Conservation (phyloP, 2,797 vertebrate species). For the Leptatherina wallacei region DNA sequence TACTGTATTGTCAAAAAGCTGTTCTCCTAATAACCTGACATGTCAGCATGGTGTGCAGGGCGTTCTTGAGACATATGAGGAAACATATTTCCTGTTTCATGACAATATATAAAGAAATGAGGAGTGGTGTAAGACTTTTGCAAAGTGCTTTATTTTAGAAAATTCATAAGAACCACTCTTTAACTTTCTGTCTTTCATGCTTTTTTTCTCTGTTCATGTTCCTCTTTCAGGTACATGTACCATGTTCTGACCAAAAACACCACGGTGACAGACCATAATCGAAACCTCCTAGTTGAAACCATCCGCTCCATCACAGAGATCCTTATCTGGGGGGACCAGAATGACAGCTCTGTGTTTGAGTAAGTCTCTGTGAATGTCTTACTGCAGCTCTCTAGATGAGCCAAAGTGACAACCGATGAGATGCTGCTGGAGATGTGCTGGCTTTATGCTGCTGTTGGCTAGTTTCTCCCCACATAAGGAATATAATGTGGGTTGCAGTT, state of each 20-base stretch:
- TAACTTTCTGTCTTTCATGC: background rate
- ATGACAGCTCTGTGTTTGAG: conserved; percentile 99
- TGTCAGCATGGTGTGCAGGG: no score
- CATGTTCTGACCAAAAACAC: conserved; percentile 97
- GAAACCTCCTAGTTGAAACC: conserved; percentile 97
- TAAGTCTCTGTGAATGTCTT: conserved; percentile 73
- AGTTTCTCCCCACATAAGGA: no score
- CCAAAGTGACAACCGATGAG: background rate
- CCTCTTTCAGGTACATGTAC: conserved; percentile 90
- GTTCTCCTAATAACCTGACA: no score
- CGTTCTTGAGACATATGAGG: no score
- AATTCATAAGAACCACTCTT: background rate
- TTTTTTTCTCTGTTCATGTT: background rate
- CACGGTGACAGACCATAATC: conserved; percentile 96
- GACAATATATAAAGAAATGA: no score
- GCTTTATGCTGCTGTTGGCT: no score
- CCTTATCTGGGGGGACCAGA: conserved; percentile 99
- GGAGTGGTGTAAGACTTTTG: background rate
- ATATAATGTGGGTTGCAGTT: no score
- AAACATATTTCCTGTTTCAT: no score
- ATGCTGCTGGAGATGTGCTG: no score
- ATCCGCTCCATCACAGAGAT: conserved; percentile 99
- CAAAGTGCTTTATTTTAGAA: background rate
- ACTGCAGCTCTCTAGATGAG: conserved; percentile 5
- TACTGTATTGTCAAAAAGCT: no score